Evolutionary conservation across 2,797 vertebrate genomes (phyloP).

Genomic region (Urosaurus nigricauda): DNA sequence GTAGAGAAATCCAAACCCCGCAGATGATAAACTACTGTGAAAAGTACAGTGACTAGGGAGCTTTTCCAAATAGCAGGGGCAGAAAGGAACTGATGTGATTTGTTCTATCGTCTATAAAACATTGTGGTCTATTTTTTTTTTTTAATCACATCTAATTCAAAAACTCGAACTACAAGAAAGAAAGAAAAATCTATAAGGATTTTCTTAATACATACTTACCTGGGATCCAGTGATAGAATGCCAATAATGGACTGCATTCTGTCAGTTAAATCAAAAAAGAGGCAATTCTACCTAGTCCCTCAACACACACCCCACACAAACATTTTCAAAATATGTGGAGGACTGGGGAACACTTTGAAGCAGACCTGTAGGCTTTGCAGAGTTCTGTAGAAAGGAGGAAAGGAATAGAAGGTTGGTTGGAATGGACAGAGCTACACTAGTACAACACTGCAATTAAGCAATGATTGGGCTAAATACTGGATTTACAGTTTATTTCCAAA

Average conservation of each 20-base stretch:
- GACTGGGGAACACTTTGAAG: neutral
- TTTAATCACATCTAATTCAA: neutral
- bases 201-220: neutral
- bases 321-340: neutral
- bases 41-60: neutral
- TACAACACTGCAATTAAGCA: too few species aligned
- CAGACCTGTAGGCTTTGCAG: neutral
- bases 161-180: neutral
- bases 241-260: neutral
- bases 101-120: neutral
- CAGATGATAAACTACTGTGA: neutral
- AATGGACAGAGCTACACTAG: too few species aligned
- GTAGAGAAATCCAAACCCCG: neutral
- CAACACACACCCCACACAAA: too few species aligned
- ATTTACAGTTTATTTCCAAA: too few species aligned
- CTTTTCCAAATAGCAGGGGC: neutral
- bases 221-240: neutral
- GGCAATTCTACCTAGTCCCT: neutral
- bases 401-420: too few species aligned
- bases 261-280: neutral
- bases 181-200: neutral
- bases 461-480: too few species aligned
- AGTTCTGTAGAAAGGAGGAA: neutral
- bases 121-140: neutral
- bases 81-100: neutral